phyloP scores from a whole-genome alignment of 2,888 invertebrate species.

The Xanthostigma xanthostigma region DNA sequence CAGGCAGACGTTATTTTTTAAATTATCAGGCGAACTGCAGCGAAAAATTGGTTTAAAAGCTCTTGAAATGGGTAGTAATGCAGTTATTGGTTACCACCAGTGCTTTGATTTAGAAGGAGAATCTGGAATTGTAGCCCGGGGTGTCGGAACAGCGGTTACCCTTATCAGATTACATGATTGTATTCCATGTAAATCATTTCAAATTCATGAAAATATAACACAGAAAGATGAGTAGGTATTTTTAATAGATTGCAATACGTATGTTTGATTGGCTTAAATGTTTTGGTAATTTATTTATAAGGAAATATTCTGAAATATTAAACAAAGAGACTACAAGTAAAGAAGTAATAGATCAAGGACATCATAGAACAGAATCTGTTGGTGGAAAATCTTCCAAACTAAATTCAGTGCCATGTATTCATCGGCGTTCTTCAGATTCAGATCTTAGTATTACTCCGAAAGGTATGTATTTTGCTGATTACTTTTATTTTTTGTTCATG shows the following conservation, averaged over 20 bases:
- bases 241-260: too few species aligned
- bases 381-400: conserved; percentile 36
- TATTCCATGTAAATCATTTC: conserved; percentile 9
- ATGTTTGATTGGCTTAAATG: too few species aligned
- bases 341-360: conserved; percentile 21
- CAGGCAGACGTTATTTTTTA: conserved; percentile 86
- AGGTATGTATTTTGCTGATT: conserved; percentile 41
- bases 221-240: too few species aligned
- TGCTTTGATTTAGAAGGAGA: conserved; percentile 95
- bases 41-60: conserved; percentile 88
- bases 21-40: conserved; percentile 86
- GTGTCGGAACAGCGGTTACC: conserved; percentile 80
- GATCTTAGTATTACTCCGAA: conserved; percentile 86
- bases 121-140: conserved; percentile 89
- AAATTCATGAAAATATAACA: too few species aligned
- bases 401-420: conserved; percentile 33
- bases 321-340: background rate
- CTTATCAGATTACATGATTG: conserved; percentile 43
- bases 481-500: conserved; percentile 5
- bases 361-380: conserved; percentile 39
- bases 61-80: conserved; percentile 84
- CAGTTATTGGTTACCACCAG: conserved; percentile 87
- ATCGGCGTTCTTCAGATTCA: conserved; percentile 81
- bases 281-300: too few species aligned
- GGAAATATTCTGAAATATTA: background rate